Evolutionary conservation across 2,113 vertebrate species (phyloP).

Genomic region (Columba livia): DNA sequence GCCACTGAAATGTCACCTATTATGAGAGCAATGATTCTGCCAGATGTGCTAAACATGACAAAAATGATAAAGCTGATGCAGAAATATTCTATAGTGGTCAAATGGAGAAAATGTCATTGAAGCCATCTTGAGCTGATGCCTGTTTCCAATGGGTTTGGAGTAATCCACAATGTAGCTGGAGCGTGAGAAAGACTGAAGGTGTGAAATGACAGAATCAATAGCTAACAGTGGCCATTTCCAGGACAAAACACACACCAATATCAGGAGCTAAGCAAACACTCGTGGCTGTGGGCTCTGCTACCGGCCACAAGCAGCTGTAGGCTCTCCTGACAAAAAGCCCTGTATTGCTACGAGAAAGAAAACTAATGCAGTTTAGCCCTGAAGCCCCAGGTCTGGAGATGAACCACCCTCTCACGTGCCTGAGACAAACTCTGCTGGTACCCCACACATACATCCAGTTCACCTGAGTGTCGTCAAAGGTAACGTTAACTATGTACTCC

Average conservation of each 20-base stretch:
- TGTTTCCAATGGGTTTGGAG: neutral
- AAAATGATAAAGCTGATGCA: neutral
- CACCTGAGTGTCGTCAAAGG: neutral
- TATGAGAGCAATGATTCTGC: neutral
- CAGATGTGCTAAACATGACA: neutral
- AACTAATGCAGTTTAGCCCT: neutral
- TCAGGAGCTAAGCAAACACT: neutral
- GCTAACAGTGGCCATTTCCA: neutral
- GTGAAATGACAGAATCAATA: neutral
- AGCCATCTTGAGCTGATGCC: neutral
- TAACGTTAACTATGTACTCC: neutral
- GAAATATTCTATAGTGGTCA: neutral
- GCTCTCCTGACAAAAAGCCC: neutral
- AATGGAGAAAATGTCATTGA: neutral
- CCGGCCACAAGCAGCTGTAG: neutral
- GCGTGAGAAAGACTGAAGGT: neutral
- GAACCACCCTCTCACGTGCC: fast-evolving
- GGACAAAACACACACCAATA: neutral
- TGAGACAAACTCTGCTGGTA: neutral
- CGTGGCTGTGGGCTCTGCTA: neutral
- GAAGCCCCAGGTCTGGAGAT: neutral
- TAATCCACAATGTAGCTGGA: neutral
- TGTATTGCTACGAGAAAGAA: neutral
- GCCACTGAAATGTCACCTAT: neutral
- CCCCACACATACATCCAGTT: fast-evolving